phyloP scores from a whole-genome alignment of 2,888 invertebrate genomes.

The Eueremaeus valkanovi region DNA sequence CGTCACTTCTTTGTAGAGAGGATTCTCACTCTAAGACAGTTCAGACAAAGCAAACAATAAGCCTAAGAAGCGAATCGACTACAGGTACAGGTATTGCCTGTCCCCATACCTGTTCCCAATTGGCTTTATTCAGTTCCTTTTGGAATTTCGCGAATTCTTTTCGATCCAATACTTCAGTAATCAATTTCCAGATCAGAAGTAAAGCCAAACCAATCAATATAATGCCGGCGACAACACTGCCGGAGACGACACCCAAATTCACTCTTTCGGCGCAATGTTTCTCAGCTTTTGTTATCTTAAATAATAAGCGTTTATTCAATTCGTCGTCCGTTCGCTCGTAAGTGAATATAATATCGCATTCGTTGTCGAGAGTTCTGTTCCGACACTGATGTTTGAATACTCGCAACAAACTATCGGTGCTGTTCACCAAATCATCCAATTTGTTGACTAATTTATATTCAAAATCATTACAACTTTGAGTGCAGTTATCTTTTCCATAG shows the following conservation, averaged over 20 bases:
- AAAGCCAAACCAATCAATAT: constrained; percentile 53
- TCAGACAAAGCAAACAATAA: too few species aligned
- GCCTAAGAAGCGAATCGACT: too few species aligned
- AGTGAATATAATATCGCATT: constrained; percentile 17
- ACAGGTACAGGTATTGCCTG: too few species aligned
- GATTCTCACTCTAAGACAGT: constrained; percentile 54
- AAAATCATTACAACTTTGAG: neutral
- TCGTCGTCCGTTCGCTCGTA: constrained; percentile 58
- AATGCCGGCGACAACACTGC: constrained; percentile 54
- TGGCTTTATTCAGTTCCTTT: constrained; percentile 54
- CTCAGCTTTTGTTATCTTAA: neutral
- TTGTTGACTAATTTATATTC: neutral
- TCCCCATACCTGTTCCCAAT: constrained; percentile 55
- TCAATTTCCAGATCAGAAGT: constrained; percentile 54
- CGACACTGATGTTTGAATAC: constrained; percentile 6
- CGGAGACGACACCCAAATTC: constrained; percentile 50
- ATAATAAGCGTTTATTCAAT: constrained; percentile 51
- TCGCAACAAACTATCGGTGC: too few species aligned
- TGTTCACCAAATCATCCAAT: neutral
- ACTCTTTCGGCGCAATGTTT: constrained; percentile 42
- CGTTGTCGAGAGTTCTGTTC: neutral
- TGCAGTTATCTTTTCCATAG: constrained; percentile 4
- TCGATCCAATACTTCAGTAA: constrained; percentile 54
- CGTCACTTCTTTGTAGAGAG: constrained; percentile 54
- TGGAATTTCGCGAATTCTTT: constrained; percentile 55